Percentiles rank a stretch among this genome's conserved stretches.
These are phyloP conservation scores for Tragelaphus strepsiceros DNA, from an alignment of 2,113 vertebrate species.

Conservation along the genomic window DNA sequence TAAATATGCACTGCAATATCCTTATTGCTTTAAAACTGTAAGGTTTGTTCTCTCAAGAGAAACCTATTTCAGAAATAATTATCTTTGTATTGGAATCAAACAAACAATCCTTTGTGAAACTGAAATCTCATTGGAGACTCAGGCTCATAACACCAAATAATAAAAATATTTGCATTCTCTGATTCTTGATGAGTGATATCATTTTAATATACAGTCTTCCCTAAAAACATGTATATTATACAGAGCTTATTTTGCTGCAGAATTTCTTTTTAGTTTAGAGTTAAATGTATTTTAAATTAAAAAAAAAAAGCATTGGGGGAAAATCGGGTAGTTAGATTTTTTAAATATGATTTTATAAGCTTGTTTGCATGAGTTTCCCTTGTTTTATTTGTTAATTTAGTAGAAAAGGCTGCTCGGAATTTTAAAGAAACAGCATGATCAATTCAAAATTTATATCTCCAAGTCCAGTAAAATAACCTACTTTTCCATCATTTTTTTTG, in stretches of 20 bases:
- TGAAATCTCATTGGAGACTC: constrained; percentile 17
- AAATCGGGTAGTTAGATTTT: background rate
- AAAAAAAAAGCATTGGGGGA: background rate
- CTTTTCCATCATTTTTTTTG: constrained; percentile 70
- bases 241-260: background rate
- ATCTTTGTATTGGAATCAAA: constrained; percentile 11
- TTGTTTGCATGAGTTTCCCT: background rate
- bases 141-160: background rate
- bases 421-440: constrained; percentile 26
- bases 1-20: background rate
- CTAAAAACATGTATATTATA: background rate
- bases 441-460: constrained; percentile 42
- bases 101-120: background rate
- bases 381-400: constrained; percentile 11
- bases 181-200: background rate
- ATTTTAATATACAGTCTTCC: background rate
- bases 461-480: constrained; percentile 31
- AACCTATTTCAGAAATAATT: constrained; percentile 49
- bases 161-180: constrained; percentile 18
- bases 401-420: background rate
- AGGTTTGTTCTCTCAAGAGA: constrained; percentile 28
- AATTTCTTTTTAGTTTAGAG: constrained; percentile 14
- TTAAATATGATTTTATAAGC: background rate
- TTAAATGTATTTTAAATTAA: constrained; percentile 2
- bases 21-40: constrained; percentile 34